Conservation (phyloP, 2,888 invertebrate species). For the Drosophila suboccidentalis region DNA sequence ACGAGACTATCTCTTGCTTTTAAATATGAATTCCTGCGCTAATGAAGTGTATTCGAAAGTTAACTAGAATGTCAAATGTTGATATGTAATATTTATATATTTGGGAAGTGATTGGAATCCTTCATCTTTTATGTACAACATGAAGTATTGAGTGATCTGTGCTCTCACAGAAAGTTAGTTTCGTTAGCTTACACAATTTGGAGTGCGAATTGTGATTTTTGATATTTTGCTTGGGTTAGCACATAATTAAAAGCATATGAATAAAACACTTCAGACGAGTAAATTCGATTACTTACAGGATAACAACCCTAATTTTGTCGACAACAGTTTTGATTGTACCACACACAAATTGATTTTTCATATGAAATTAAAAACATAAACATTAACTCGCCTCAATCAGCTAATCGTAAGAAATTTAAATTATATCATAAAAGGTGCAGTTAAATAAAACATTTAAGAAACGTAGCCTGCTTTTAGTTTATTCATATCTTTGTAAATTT, state of each 20-base stretch:
- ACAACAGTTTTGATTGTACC: slow-evolving; percentile 39
- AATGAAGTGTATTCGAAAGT: slow-evolving; percentile 37
- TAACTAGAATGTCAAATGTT: slow-evolving; percentile 6
- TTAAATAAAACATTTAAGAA: slow-evolving; percentile 60
- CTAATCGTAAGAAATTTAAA: slow-evolving; percentile 26
- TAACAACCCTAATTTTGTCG: slow-evolving; percentile 74
- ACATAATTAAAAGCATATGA: slow-evolving; percentile 43
- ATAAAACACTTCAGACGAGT: slow-evolving; percentile 39
- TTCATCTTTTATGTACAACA: slow-evolving; percentile 36
- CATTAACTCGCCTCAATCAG: slow-evolving; percentile 50
- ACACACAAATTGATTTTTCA: slow-evolving; percentile 37
- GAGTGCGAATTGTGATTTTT: slow-evolving; percentile 28
- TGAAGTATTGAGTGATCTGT: slow-evolving; percentile 21
- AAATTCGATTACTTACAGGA: slow-evolving; percentile 77
- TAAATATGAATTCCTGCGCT: slow-evolving; percentile 28
- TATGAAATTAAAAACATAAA: slow-evolving; percentile 69
- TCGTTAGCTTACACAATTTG: slow-evolving; percentile 68
- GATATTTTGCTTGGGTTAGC: slow-evolving; percentile 64
- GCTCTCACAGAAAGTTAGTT: slow-evolving; percentile 43
- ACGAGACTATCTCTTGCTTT: slow-evolving; percentile 70
- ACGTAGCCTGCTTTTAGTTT: slow-evolving; percentile 29
- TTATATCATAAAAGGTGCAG: slow-evolving; percentile 63
- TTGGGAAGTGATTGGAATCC: slow-evolving; percentile 10
- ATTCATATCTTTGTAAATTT: background rate
- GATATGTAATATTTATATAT: background rate